These are phyloP conservation scores for Loriculus beryllinus DNA, from an alignment of 2,797 vertebrate genomes.

Conservation along the genomic window DNA sequence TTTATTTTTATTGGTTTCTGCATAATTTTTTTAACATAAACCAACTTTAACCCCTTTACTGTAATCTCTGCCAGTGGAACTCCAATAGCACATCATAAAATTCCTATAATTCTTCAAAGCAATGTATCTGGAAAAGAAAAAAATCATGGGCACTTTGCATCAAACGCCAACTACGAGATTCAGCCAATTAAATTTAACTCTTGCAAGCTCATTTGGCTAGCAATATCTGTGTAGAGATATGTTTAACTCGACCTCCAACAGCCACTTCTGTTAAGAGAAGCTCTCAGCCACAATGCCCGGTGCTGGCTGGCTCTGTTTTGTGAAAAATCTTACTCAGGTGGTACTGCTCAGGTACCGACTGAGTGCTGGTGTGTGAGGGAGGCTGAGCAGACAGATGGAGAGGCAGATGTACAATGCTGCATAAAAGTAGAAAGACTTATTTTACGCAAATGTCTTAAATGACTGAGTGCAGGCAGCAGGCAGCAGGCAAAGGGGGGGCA, in stretches of 20 bases:
- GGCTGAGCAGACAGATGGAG: slow-evolving; percentile 74
- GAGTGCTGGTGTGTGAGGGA: slow-evolving; percentile 32
- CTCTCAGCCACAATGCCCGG: neutral
- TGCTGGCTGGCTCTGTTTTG: slow-evolving; percentile 14
- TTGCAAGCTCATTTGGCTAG: slow-evolving; percentile 27
- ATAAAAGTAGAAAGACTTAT: slow-evolving; percentile 72
- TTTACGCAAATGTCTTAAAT: slow-evolving; percentile 48
- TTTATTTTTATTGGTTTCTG: slow-evolving; percentile 84
- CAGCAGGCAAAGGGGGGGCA: neutral
- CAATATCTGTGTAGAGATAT: rapidly evolving
- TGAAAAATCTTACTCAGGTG: slow-evolving; percentile 68
- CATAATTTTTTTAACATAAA: slow-evolving; percentile 80
- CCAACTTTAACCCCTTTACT: slow-evolving; percentile 81
- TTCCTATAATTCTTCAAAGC: slow-evolving; percentile 81
- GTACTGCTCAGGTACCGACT: slow-evolving; percentile 8
- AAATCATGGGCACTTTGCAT: slow-evolving; percentile 69
- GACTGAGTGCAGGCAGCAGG: slow-evolving; percentile 5
- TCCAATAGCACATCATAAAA: slow-evolving; percentile 79
- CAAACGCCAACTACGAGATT: slow-evolving; percentile 67
- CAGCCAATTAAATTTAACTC: slow-evolving; percentile 75
- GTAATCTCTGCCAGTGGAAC: slow-evolving; percentile 78
- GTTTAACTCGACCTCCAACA: neutral
- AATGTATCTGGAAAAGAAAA: slow-evolving; percentile 64
- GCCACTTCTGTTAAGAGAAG: slow-evolving; percentile 32
- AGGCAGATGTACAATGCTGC: slow-evolving; percentile 75